Percentiles rank a stretch among this genome's conserved stretches.
phyloP scores from a whole-genome alignment of 2,888 invertebrate species.

The Pilophorus perplexus region DNA sequence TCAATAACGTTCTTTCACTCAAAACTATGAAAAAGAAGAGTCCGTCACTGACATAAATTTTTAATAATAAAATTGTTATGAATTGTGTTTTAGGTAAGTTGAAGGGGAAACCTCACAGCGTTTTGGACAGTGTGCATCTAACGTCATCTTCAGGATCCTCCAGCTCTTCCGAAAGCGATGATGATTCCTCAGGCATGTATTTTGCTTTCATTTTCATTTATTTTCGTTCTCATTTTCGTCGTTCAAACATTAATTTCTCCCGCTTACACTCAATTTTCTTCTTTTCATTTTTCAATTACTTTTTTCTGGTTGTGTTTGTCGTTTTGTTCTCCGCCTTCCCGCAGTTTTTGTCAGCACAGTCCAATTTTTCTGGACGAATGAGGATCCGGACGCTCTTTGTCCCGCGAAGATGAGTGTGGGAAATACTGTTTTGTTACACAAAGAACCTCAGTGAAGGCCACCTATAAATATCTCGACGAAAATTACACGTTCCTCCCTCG shows the following conservation, averaged over 20 bases:
- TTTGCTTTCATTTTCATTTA: too few species aligned
- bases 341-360: too few species aligned
- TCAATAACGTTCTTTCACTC: too few species aligned
- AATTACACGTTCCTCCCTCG: background rate
- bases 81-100: too few species aligned
- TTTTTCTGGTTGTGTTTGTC: background rate
- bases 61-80: too few species aligned
- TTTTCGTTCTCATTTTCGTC: too few species aligned
- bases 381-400: background rate
- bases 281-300: background rate
- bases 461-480: constrained; percentile 13
- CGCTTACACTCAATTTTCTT: background rate
- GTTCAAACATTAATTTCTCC: too few species aligned
- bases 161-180: constrained; percentile 12
- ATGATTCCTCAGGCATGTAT: constrained; percentile 4
- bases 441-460: background rate
- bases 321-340: too few species aligned
- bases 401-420: constrained; percentile 5
- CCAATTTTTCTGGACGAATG: background rate
- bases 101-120: background rate
- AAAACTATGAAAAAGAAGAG: too few species aligned
- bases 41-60: too few species aligned
- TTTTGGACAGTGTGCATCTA: background rate
- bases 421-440: constrained; percentile 1
- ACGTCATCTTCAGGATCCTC: constrained; percentile 13